Evolutionary conservation across 2,113 vertebrate genomes (phyloP).

Genomic region (Sylvia atricapilla): DNA sequence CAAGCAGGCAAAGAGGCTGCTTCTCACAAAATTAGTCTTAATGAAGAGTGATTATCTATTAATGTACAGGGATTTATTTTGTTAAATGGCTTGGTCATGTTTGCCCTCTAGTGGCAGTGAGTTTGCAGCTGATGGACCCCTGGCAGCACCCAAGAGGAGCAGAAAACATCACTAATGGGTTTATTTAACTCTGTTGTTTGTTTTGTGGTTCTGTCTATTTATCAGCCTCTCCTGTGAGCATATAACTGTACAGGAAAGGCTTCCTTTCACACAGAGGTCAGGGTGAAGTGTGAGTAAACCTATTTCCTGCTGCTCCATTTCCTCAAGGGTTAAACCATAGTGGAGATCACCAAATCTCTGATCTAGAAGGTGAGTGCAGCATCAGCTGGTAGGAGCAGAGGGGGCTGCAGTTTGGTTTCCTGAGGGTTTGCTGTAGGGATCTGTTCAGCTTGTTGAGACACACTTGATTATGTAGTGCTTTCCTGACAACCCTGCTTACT

Average conservation of each 20-base stretch:
- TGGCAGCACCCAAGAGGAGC: not conserved
- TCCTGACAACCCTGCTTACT: not conserved
- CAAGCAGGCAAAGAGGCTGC: not conserved
- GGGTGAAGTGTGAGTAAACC: not conserved
- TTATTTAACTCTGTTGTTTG: not conserved
- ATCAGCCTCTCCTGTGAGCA: not conserved
- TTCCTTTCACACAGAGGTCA: not conserved
- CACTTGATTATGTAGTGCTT: not conserved
- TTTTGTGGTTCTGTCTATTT: not conserved
- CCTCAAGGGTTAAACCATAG: not conserved
- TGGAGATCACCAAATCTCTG: not conserved
- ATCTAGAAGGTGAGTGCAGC: not conserved
- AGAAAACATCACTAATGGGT: not conserved
- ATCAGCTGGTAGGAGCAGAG: not conserved
- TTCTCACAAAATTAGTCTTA: not conserved
- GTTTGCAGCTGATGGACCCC: not conserved
- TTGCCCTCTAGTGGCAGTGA: conserved; percentile 34
- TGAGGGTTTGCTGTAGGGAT: not conserved
- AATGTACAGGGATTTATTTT: not conserved
- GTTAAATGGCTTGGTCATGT: not conserved
- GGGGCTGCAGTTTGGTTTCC: not conserved
- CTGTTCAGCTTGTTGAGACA: not conserved
- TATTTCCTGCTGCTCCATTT: not conserved
- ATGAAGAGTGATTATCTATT: not conserved
- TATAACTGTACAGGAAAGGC: not conserved